These are phyloP conservation scores for Xanthia togata DNA, from an alignment of 2,888 invertebrate genomes.

Conservation along the genomic window DNA sequence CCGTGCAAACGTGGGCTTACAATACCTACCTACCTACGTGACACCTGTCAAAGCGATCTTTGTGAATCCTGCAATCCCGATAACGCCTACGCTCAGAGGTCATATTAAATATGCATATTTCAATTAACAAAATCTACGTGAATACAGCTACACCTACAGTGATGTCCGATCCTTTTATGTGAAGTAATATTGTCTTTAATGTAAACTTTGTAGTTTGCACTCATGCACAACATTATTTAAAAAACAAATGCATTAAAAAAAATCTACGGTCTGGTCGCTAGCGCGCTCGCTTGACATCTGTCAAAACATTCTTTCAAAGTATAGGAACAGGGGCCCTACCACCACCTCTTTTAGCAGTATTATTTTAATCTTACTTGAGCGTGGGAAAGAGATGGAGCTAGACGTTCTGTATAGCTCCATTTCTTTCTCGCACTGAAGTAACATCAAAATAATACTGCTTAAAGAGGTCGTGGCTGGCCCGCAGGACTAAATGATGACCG, in stretches of 20 bases:
- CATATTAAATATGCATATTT: constrained; percentile 15
- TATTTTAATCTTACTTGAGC: no score
- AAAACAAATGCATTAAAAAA: no score
- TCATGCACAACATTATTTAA: neutral
- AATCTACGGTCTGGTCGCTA: neutral
- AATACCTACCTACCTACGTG: no score
- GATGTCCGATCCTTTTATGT: neutral
- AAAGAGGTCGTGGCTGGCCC: no score
- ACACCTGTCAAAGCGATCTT: neutral
- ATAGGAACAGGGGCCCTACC: no score
- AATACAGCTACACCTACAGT: neutral
- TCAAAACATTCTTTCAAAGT: neutral
- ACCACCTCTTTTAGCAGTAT: no score
- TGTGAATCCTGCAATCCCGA: neutral
- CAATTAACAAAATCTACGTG: neutral
- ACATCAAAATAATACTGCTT: no score
- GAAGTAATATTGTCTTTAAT: neutral
- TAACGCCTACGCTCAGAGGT: neutral
- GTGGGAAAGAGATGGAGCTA: no score
- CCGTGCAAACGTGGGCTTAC: no score
- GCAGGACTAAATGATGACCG: no score
- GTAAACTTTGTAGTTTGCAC: neutral
- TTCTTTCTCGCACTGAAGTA: no score
- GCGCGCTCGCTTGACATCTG: neutral
- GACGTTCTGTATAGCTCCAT: no score